These are phyloP conservation scores for Falco berigora DNA, from an alignment of 2,797 vertebrate genomes.

Conservation along the genomic window DNA sequence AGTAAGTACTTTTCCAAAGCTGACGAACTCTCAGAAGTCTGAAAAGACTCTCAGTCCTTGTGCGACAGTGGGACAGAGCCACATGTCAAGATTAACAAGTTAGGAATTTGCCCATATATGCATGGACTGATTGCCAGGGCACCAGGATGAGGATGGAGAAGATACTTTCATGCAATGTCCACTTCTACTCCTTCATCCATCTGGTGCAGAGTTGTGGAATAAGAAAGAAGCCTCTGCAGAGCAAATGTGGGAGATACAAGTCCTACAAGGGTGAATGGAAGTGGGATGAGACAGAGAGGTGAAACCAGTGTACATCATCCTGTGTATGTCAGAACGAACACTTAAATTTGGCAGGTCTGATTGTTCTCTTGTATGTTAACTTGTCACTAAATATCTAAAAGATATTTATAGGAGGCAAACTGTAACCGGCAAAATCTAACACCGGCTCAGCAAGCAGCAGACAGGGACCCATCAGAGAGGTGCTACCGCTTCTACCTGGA, in stretches of 20 bases:
- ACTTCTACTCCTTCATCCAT: neutral
- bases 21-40: neutral
- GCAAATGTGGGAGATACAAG: accelerated
- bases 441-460: neutral
- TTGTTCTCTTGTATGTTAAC: neutral
- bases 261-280: neutral
- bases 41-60: neutral
- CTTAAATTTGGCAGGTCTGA: neutral
- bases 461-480: neutral
- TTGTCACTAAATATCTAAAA: neutral
- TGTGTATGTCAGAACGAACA: neutral
- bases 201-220: neutral
- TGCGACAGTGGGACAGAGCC: neutral
- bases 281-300: neutral
- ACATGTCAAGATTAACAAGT: neutral
- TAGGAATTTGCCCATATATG: neutral
- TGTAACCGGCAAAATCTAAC: neutral
- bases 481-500: neutral
- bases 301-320: neutral
- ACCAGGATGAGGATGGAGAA: neutral
- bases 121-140: neutral
- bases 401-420: neutral
- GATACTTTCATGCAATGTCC: neutral
- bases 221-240: neutral
- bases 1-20: neutral